phyloP scores from a whole-genome alignment of 2,113 vertebrate genomes.

The Terrapene triunguis region DNA sequence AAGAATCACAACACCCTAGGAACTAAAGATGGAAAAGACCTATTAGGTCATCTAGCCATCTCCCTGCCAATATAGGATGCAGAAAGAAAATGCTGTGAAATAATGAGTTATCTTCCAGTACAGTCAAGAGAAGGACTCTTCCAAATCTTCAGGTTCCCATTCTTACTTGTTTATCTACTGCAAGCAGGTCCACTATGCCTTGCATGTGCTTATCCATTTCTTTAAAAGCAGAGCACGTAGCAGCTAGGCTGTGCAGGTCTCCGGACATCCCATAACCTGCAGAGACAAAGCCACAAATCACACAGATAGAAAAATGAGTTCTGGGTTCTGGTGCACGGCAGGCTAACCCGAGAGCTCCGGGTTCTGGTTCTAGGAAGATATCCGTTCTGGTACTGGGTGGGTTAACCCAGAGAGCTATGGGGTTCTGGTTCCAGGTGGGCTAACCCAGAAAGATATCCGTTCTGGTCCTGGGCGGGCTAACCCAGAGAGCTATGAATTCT shows the following conservation, averaged over 20 bases:
- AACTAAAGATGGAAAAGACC: background rate
- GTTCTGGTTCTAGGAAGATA: background rate
- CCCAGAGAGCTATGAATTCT: background rate
- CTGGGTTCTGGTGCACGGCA: background rate
- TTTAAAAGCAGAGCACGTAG: constrained; percentile 79
- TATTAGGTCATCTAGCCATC: background rate
- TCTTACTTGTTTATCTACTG: constrained; percentile 85
- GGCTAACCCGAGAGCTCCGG: background rate
- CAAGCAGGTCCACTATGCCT: constrained; percentile 84
- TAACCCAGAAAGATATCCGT: background rate
- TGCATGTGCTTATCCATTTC: constrained; percentile 72
- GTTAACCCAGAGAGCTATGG: background rate
- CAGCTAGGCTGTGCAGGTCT: constrained; percentile 83
- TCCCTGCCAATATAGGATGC: background rate
- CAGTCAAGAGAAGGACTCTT: background rate
- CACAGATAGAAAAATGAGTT: background rate
- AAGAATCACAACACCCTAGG: background rate
- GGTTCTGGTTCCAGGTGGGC: background rate
- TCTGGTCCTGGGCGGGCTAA: background rate
- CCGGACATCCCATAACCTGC: constrained; percentile 88
- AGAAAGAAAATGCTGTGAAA: background rate
- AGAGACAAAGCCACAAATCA: background rate
- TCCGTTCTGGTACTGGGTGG: background rate
- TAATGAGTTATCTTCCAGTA: background rate
- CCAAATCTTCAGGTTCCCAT: background rate